Evolutionary conservation across 1,140 invertebrate species (phyloP), one percentile per base, ranked within the genome.

Genomic region (Sitobion miscanthi): DNA sequence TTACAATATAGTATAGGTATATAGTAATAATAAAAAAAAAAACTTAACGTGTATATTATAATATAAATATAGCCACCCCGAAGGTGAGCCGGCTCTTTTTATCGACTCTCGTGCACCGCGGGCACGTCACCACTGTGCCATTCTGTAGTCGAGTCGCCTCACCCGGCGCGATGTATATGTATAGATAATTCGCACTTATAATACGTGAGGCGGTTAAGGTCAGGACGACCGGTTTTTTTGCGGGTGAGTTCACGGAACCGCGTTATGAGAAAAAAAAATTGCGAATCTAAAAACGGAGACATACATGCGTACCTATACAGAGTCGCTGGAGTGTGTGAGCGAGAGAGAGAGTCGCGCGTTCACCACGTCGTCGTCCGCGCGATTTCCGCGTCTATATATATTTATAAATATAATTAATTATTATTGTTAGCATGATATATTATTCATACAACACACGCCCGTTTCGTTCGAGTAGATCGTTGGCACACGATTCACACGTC

Each of bases 371-470:
- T 45, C 35, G 85, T 86, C 86, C 1, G 47, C 21, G 42, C n/a
- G n/a, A 89, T 89, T 89, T 89, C 87, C 87, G 87, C 87, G 21
- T 89, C 49, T 52, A 38, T n/a, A n/a, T 49, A 38, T 42, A 85
- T 9, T 49, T 14, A 35, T 20, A 11, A 42, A 47, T 47, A 87
- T 49, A 87, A 47, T 49, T 87, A 85, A 86, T 86, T 45, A 86
- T 47, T 47, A 86, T 86, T 47, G 25, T 85, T 42, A 38, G 5
- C 35, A 38, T 85, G 5, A 25, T 45, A 9, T 42, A 85, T 85
- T 38, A 85, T 85, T 42, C 38, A 42, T 45, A 85, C 83, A 85
- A 85, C 62, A 69, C 25, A 30, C 62, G 8, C 62, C 20, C 62
- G 11, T 30, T 69, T 69, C 62, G 25, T n/a, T n/a, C 62, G 62